Evolutionary conservation across 2,797 vertebrate genomes (phyloP), one percentile per base, ranked within the genome.

Genomic region (Astyanax mexicanus): DNA sequence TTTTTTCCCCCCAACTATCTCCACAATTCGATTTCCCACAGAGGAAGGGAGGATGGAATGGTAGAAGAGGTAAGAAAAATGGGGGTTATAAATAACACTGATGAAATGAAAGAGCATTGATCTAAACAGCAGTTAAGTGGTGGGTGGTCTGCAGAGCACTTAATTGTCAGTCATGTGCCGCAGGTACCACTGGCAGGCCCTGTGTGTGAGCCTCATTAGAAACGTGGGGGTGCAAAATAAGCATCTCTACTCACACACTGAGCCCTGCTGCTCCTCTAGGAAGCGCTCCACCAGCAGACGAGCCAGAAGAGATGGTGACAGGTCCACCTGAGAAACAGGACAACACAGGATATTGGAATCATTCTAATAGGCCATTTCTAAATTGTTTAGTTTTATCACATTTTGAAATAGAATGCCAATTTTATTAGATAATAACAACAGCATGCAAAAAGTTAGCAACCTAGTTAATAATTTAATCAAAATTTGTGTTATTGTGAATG

Each of bases 291-390:
- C 86, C 79, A 99, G 90, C 88, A 96, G 88, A 61, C 97, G 96
- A 88, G 96, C 97, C 95, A 99, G 94, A 85, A 99, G 84, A 6
- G 97, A 95, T 62, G 97, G 97, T 84, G 97, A 95, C 81, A 98
- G 93, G 88, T 97, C 94, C 91, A 97, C 94, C 97, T 99, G 86
- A 77, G 65, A 27, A 23, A 72, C 32, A 68, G 13, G 15, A 40
- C 21, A 35, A 47, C 15, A 45, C 29, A 37, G 29, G 6, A 58
- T 58, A 10, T 5, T 15, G 19, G 42, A 4, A 21, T 7, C 62
- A 11, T 2, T 42, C 11, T 13, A 11, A 6, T 25, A 40, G 25
- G 15, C 13, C 5, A n/a, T 10, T n/a, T n/a, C n/a, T n/a, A n/a
- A n/a, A n/a, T n/a, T n/a, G n/a, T n/a, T n/a, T n/a, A n/a, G n/a